Evolutionary conservation across 2,888 invertebrate species (phyloP), one percentile per base, ranked within the genome.

Genomic region (Ommatoiulus sabulosus): DNA sequence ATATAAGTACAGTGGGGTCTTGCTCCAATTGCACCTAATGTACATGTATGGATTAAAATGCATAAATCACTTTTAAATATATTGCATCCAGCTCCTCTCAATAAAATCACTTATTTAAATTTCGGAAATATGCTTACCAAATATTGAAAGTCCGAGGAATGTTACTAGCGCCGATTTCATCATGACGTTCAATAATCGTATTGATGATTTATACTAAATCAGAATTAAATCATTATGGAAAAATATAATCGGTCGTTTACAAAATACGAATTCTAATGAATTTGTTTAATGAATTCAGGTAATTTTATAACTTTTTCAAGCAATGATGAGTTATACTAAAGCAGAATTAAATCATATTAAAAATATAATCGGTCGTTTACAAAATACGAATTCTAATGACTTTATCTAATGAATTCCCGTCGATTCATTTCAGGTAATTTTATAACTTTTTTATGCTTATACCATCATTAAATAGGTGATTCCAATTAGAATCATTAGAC

Each of bases 1-100:
- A 88, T 20, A 35, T 88, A 88, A 48, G 88, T 88, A 84, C 88
- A 88, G 63, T 86, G 63, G 63, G 63, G 63, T 8, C 63, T 63
- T 63, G 63, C 63, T 20, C 20, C 63, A n/a, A 63, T 63, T 63
- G 1, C 20, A 63, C n/a, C 63, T 63, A 20, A n/a, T n/a, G n/a
- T n/a, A n/a, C n/a, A n/a, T n/a, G n/a, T 20, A 63, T 20, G 0
- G 3, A 63, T n/a, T 20, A 63, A 20, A 63, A 15, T 20, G 5
- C 63, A n/a, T 63, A n/a, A 57, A 57, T 15, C 15, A 57, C 10
- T 10, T 10, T 57, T 57, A 1, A 15, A 57, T 57, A 57, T n/a
- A 57, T 15, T 4, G 4, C 17, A 57, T 57, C 57, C 10, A 57
- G 57, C 15, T 57, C 6, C 15, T 15, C 57, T 57, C 8, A 46